Evolutionary conservation across 1,140 invertebrate genomes (phyloP).

Genomic region (Philopotamus ludificatus): DNA sequence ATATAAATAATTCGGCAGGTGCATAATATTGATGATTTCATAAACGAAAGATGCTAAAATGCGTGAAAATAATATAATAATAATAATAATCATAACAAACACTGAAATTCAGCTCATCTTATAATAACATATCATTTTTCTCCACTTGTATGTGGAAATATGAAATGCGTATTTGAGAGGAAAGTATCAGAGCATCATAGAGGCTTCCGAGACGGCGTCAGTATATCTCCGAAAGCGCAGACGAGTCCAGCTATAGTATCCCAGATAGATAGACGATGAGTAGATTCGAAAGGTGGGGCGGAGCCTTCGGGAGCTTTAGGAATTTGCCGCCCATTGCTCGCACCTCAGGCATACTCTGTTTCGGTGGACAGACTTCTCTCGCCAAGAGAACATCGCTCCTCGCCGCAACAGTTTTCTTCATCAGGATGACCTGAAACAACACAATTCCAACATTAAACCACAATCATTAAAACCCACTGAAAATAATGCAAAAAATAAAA

Average conservation of each 20-base stretch:
- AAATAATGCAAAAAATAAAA: background rate
- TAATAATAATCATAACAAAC: too few species aligned
- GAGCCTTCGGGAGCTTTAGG: slow-evolving; percentile 3
- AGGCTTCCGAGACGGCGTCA: slow-evolving; percentile 44
- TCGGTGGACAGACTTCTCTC: slow-evolving; percentile 67
- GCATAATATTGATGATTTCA: too few species aligned
- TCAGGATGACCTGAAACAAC: slow-evolving; percentile 38
- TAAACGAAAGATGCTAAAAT: too few species aligned
- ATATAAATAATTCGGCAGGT: too few species aligned
- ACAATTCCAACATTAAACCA: too few species aligned
- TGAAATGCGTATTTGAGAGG: background rate
- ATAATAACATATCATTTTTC: too few species aligned
- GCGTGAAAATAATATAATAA: too few species aligned
- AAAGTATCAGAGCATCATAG: slow-evolving; percentile 26
- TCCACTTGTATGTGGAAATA: too few species aligned
- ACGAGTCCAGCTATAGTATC: slow-evolving; percentile 51
- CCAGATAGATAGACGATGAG: slow-evolving; percentile 47
- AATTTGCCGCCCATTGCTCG: slow-evolving; percentile 39
- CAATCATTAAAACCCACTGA: too few species aligned
- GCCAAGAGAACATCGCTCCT: slow-evolving; percentile 51
- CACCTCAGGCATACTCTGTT: slow-evolving; percentile 72
- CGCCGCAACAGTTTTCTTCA: slow-evolving; percentile 45
- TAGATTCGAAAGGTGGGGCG: background rate
- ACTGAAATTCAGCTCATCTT: too few species aligned
- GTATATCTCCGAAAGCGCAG: slow-evolving; percentile 52